Evolutionary conservation across 2,797 vertebrate species (phyloP), one percentile per base, ranked within the genome.

Genomic region (Pygocentrus nattereri): DNA sequence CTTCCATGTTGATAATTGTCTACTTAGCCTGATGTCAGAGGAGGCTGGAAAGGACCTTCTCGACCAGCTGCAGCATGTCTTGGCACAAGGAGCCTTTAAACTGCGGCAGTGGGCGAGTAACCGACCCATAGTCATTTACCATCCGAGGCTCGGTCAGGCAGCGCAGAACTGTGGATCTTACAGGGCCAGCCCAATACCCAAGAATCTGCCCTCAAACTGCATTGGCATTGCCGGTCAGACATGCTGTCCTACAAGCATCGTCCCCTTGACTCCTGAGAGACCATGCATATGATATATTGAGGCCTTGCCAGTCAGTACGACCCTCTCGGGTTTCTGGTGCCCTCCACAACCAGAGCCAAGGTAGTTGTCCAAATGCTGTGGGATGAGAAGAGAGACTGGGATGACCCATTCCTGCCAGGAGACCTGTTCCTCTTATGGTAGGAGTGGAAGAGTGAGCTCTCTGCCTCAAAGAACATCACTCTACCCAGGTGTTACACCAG

Each of bases 1-100:
- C 19, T 84, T 85, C 16, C 82, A 80, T 23, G 38, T 80, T 21
- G 79, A 85, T 34, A 87, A 50, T 16, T 84, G 62, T 31, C 21
- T 80, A 12, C 58, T 74, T 1, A 84, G 77, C 3, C 2, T 78
- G 18, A 3, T 31, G 34, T 58, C 34, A n/a, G n/a, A n/a, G n/a
- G n/a, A n/a, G 27, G 47, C 21, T 19, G 30, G 52, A 23, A 2
- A 49, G 52, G 16, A 16, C 8, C 31, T n/a, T n/a, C n/a, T n/a
- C n/a, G n/a, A 67, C 3, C 52, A 72, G 2, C 78, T 80, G 21
- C n/a, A 58, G 19, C 54, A 18, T 19, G 77, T 0, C 19, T 81
- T 30, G 44, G 13, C 12, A 11, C 59, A 44, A n/a, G 50, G 38
- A 30, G 78, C 70, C 10, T 76, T 83, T 49, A 25, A 78, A 10